Evolutionary conservation across 2,888 invertebrate species (phyloP).

Genomic region (Orthosia gothica): DNA sequence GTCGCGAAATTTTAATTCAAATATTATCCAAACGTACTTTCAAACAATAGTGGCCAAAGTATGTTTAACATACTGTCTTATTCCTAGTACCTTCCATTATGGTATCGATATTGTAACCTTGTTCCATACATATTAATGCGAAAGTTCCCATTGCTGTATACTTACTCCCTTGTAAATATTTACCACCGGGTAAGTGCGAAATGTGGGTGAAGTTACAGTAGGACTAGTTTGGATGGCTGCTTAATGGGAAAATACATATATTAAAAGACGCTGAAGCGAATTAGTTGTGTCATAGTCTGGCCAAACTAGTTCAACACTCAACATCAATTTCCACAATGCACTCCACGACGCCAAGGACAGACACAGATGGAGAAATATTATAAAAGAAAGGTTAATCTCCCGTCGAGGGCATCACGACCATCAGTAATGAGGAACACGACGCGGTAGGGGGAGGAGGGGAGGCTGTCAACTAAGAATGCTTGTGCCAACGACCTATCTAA

Average conservation of each 20-base stretch:
- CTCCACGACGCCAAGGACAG: too few species aligned
- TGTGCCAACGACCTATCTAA: background rate
- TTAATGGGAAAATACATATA: background rate
- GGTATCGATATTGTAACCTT: slow-evolving; percentile 20
- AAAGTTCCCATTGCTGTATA: slow-evolving; percentile 39
- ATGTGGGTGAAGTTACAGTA: slow-evolving; percentile 4
- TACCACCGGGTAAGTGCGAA: slow-evolving; percentile 4
- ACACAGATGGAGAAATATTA: too few species aligned
- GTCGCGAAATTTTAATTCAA: too few species aligned
- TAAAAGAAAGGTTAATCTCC: too few species aligned
- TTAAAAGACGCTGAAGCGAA: too few species aligned
- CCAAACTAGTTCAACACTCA: too few species aligned
- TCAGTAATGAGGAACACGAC: too few species aligned
- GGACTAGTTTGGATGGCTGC: background rate
- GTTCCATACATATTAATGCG: slow-evolving; percentile 56
- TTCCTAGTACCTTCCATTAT: slow-evolving; percentile 28
- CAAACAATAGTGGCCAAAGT: slow-evolving; percentile 13
- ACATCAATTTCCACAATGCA: too few species aligned
- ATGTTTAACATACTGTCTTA: slow-evolving; percentile 17
- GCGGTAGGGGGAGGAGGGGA: too few species aligned
- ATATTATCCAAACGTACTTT: slow-evolving; percentile 4
- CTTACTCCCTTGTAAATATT: slow-evolving; percentile 47
- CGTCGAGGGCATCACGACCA: too few species aligned
- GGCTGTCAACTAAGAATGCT: background rate
- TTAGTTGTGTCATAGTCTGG: too few species aligned